These are phyloP conservation scores for Phrynocephalus forsythii DNA, from an alignment of 2,797 vertebrate genomes.

Conservation along the genomic window DNA sequence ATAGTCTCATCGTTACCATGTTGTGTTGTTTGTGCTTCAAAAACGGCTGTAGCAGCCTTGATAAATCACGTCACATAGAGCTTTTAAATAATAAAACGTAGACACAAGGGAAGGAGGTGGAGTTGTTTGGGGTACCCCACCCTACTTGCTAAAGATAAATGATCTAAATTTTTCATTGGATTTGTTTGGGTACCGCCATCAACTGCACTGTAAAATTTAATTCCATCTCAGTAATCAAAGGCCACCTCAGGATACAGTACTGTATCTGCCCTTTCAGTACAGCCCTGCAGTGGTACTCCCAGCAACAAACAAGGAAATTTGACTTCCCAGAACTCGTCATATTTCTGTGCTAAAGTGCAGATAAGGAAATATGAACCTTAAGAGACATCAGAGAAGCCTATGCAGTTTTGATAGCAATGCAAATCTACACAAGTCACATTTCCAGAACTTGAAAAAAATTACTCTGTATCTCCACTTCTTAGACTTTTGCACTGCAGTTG, in stretches of 20 bases:
- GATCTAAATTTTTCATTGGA: slow-evolving; percentile 27
- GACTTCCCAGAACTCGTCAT: not conserved
- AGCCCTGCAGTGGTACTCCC: not conserved
- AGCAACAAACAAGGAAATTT: not conserved
- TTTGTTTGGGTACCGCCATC: slow-evolving; percentile 24
- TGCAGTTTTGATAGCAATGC: not conserved
- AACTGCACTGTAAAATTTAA: slow-evolving; percentile 9
- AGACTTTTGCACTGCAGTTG: not conserved
- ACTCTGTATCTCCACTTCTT: not conserved
- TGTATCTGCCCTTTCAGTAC: not conserved
- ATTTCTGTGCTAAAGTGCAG: not conserved
- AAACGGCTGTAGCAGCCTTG: slow-evolving; percentile 9
- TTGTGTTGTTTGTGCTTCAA: not conserved
- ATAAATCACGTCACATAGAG: slow-evolving; percentile 6
- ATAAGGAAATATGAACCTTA: not conserved
- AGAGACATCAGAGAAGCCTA: not conserved
- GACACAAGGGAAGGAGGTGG: not conserved
- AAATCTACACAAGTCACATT: not conserved
- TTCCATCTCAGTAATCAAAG: not conserved
- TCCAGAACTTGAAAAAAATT: not conserved
- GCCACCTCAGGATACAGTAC: not conserved
- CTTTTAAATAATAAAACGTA: slow-evolving; percentile 33
- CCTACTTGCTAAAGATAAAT: slow-evolving; percentile 28
- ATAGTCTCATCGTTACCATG: not conserved
- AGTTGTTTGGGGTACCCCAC: not conserved